Evolutionary conservation across 2,113 vertebrate species (phyloP), one percentile per base, ranked within the genome.

Genomic region (Axis porcinus): DNA sequence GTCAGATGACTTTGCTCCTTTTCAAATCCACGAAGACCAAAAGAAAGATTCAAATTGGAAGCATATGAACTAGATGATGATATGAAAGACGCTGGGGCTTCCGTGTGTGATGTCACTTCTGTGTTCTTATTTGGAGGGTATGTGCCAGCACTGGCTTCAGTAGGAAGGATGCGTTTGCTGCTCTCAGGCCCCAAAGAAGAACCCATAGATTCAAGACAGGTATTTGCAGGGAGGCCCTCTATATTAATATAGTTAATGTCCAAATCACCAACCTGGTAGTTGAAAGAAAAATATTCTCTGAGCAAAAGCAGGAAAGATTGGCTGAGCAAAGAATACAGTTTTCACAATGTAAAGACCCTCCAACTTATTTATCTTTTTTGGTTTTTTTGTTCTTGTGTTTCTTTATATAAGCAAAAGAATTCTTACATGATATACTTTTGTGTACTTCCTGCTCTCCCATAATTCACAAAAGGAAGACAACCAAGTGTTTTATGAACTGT

Each of bases 241-340:
- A 99, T 54, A 27, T 95, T 94, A 92, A 92, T 30, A 8, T 79
- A 98, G 94, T 96, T 98, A 55, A 97, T 93, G 94, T 99, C 98
- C 55, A 97, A 94, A 86, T 99, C 98, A 58, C 94, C 98, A 79
- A 91, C 98, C 99, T 99, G 81, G 23, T 88, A 7, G 27, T 67
- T 45, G 81, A 97, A 89, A 97, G 60, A 60, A 94, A 97, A 97
- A 97, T 0, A 45, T 76, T 58, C 36, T 83, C 45, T n/a, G 82
- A 94, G 43, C 83, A 97, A 64, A 96, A 84, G 8, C 47, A 93
- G 45, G 17, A 88, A 95, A 92, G 21, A 97, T 0, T 58, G 85
- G 3, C 0, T 83, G n/a, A 81, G 25, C 85, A 62, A 90, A 57
- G 47, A 87, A 97, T 43, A 60, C 95, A 23, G 7, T 36, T 60